Evolutionary conservation across 1,140 invertebrate species (phyloP), one percentile per base, ranked within the genome.

Genomic region (Schmidtea mediterranea): DNA sequence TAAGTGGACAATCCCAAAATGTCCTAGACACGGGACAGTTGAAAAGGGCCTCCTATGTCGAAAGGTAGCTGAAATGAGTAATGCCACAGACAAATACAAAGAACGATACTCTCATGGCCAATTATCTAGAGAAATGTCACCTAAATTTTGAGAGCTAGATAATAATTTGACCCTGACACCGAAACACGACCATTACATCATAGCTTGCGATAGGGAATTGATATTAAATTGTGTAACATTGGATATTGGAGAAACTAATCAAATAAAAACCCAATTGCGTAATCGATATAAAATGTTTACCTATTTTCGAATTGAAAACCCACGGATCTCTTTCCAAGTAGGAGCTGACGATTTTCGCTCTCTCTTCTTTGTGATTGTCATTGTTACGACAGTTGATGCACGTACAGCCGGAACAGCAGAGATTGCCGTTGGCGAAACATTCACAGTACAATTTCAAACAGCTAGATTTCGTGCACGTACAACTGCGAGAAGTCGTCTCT

Each of bases 381-480:
- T 89, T 90, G 57, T 94, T 94, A 51, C 74, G 82, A 60, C 86
- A 94, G 65, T 86, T 84, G 60, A 78, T 80, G 62, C 86, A 94
- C 58, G 90, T 92, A 60, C 86, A 94, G 61, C 79, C 75, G 59
- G 80, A 76, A 69, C 86, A 94, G 63, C 90, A 92, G 66, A 92
- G 26, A 32, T 32, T 84, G 18, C 86, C 86, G 65, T 87, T 90
- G 0, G 86, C 84, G 69, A 92, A 94, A 63, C 86, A 94, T 62
- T 92, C 86, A 66, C 86, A 94, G 63, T 92, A 87, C 61, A 94
- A 65, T 69, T 94, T 92, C n/a, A 94, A 70, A 60, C 86, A 94
- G 61, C 87, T 82, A 1, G 83, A 90, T 67, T 89, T 89, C 26
- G 82, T 90, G 64, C 86, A 94, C 62, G 92, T 94, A 61, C 86